phyloP scores from a whole-genome alignment of 2,797 vertebrate species.

The Cirrhinus mrigala region DNA sequence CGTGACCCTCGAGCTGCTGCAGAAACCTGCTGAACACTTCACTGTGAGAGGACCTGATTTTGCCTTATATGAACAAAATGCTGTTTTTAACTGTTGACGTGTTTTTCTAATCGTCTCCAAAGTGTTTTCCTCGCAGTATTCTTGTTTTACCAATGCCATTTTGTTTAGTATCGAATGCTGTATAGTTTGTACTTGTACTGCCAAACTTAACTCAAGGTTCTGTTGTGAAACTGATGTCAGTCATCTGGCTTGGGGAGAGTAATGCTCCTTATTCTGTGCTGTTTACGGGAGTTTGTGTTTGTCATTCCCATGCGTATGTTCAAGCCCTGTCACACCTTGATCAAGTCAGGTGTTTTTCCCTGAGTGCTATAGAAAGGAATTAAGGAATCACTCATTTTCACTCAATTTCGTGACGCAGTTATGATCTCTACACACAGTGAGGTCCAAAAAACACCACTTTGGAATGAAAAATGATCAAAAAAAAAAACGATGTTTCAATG shows the following conservation, averaged over 20 bases:
- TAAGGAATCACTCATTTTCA: slow-evolving; percentile 43
- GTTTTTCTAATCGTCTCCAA: slow-evolving; percentile 82
- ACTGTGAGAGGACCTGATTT: slow-evolving; percentile 89
- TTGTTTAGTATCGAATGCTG: slow-evolving; percentile 56
- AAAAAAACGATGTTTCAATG: no score
- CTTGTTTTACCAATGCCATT: slow-evolving; percentile 56
- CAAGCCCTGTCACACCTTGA: slow-evolving; percentile 54
- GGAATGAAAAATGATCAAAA: no score
- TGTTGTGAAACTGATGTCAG: slow-evolving; percentile 50
- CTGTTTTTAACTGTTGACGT: slow-evolving; percentile 82
- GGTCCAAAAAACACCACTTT: slow-evolving; percentile 7
- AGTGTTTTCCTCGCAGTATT: slow-evolving; percentile 71
- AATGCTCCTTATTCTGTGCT: slow-evolving; percentile 64
- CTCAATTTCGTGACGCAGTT: slow-evolving; percentile 18
- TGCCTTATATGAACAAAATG: slow-evolving; percentile 85
- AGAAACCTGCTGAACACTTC: slow-evolving; percentile 78
- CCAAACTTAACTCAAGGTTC: slow-evolving; percentile 48
- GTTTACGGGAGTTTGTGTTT: slow-evolving; percentile 59
- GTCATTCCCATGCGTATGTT: slow-evolving; percentile 43
- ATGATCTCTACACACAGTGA: slow-evolving; percentile 14
- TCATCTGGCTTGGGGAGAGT: slow-evolving; percentile 59
- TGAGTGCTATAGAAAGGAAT: slow-evolving; percentile 38
- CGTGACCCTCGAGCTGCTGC: slow-evolving; percentile 57
- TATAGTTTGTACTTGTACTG: slow-evolving; percentile 52
- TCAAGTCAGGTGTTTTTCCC: slow-evolving; percentile 29